A percentile compares a stretch with the other conserved stretches of the same genome.
Conservation (phyloP, 2,113 vertebrate species). For the Aramus guarauna region DNA sequence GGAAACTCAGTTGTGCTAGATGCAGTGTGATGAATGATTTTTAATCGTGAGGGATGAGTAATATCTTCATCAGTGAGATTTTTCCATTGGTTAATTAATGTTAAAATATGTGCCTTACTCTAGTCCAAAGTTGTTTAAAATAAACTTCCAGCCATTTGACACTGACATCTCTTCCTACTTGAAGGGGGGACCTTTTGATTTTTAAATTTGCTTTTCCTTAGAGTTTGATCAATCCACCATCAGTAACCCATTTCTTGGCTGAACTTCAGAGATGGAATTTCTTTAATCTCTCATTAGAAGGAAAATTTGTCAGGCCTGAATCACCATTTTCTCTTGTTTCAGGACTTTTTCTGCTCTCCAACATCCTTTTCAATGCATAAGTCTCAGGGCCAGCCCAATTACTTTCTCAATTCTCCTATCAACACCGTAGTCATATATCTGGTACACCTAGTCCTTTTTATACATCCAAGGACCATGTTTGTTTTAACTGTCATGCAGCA, state of each 20-base stretch:
- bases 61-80: background rate
- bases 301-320: background rate
- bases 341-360: background rate
- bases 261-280: background rate
- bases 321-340: background rate
- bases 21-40: background rate
- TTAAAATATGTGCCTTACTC: background rate
- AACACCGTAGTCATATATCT: background rate
- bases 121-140: background rate
- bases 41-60: background rate
- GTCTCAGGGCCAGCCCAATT: background rate
- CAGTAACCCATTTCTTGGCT: background rate
- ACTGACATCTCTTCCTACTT: background rate
- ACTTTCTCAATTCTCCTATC: background rate
- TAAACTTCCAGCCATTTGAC: background rate
- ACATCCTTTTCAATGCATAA: background rate
- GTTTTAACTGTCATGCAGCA: background rate
- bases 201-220: background rate
- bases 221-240: background rate
- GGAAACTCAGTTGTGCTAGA: background rate
- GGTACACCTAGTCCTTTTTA: background rate
- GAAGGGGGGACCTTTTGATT: background rate
- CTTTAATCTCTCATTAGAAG: background rate
- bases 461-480: background rate
- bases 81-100: background rate